Evolutionary conservation across 2,888 invertebrate genomes (phyloP).

Genomic region (Dione vanillae): DNA sequence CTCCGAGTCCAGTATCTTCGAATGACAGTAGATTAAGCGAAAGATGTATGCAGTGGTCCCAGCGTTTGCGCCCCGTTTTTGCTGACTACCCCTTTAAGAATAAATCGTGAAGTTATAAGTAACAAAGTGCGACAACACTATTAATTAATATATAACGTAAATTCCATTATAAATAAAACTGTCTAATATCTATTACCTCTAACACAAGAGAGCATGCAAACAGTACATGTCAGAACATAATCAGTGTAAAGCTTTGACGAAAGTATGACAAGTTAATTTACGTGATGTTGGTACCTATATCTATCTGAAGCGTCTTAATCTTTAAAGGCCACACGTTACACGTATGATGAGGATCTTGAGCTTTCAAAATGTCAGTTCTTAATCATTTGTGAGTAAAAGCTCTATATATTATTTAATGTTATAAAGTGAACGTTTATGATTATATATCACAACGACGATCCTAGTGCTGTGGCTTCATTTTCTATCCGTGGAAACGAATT

Average conservation of each 20-base stretch:
- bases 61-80: too few species aligned
- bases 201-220: not conserved
- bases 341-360: slow-evolving; percentile 8
- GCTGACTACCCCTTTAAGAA: too few species aligned
- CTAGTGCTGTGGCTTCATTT: too few species aligned
- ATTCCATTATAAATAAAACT: too few species aligned
- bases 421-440: not conserved
- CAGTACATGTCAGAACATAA: not conserved
- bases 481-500: too few species aligned
- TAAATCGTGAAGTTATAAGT: too few species aligned
- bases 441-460: not conserved
- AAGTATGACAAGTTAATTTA: slow-evolving; percentile 16
- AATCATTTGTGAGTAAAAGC: slow-evolving; percentile 6
- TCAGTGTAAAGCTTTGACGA: not conserved
- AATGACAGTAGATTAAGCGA: too few species aligned
- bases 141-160: too few species aligned
- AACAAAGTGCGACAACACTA: too few species aligned
- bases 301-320: not conserved
- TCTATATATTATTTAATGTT: slow-evolving; percentile 7
- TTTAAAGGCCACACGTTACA: not conserved
- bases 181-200: not conserved
- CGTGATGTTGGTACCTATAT: not conserved
- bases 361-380: slow-evolving; percentile 14
- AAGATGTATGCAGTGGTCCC: too few species aligned
- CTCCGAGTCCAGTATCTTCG: too few species aligned